Conservation (phyloP, 2,888 invertebrate species). For the Adelognathus sp. region DNA sequence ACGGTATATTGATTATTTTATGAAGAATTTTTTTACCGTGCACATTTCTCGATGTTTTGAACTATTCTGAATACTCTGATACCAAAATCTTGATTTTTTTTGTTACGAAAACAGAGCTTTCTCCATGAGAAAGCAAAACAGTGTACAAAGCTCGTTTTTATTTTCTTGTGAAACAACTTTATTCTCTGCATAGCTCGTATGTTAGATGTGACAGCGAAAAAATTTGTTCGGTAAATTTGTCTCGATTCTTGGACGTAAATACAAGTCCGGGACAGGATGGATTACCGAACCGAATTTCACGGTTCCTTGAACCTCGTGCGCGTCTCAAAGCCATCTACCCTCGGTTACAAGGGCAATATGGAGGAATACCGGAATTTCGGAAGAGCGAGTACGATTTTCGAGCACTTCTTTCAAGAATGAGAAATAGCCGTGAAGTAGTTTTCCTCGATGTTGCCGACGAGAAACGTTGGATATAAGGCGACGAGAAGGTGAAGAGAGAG, state of each 20-base stretch:
- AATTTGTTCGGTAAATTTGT: neutral
- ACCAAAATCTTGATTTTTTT: no score
- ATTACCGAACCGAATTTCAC: conserved; percentile 64
- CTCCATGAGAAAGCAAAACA: neutral
- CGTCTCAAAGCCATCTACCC: conserved; percentile 26
- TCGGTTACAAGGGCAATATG: conserved; percentile 55
- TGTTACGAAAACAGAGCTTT: no score
- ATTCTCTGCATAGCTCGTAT: neutral
- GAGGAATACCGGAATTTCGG: conserved; percentile 74
- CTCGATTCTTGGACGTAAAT: neutral
- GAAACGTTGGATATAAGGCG: conserved; percentile 20
- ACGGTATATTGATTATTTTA: no score
- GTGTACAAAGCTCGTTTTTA: neutral
- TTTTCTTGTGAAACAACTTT: neutral
- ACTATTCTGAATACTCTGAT: no score
- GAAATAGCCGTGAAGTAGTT: conserved; percentile 9
- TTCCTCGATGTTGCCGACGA: neutral
- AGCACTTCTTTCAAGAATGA: conserved; percentile 25
- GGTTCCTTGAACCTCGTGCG: conserved; percentile 58
- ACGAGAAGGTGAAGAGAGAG: neutral
- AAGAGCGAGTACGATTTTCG: conserved; percentile 66
- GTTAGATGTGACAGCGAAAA: neutral
- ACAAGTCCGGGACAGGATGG: conserved; percentile 14
- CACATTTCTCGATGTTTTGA: no score
- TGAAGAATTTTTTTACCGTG: no score